Conservation (phyloP, 2,113 vertebrate genomes). For the Fregata magnificens region DNA sequence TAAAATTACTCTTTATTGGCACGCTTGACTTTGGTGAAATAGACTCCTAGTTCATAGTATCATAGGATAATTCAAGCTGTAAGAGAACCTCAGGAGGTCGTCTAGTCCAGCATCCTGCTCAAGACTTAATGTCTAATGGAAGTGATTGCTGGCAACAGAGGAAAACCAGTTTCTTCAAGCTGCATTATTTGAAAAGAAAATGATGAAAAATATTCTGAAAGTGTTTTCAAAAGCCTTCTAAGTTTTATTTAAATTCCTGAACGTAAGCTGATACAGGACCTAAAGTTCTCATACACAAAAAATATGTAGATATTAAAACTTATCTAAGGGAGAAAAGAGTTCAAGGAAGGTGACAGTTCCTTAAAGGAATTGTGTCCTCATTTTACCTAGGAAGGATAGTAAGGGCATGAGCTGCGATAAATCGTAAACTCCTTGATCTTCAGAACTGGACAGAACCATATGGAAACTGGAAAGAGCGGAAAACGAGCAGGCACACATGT, state of each 20-base stretch:
- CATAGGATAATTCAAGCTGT: not conserved
- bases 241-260: not conserved
- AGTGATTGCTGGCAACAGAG: not conserved
- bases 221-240: not conserved
- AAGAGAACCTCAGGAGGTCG: not conserved
- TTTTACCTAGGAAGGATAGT: not conserved
- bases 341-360: not conserved
- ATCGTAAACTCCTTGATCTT: not conserved
- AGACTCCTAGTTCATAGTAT: not conserved
- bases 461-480: not conserved
- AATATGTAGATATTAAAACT: not conserved
- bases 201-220: not conserved
- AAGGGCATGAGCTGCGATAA: not conserved
- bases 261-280: not conserved
- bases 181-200: not conserved
- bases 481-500: not conserved
- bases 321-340: not conserved
- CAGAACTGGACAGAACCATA: not conserved
- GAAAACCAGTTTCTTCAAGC: not conserved
- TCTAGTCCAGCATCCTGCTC: not conserved
- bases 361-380: not conserved
- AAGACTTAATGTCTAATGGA: not conserved
- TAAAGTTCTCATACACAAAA: not conserved
- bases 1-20: not conserved
- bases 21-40: not conserved